Percentiles rank a stretch among this genome's conserved stretches.
These are phyloP conservation scores for Uloborus plumipes DNA, from an alignment of 2,888 invertebrate species.

Conservation along the genomic window DNA sequence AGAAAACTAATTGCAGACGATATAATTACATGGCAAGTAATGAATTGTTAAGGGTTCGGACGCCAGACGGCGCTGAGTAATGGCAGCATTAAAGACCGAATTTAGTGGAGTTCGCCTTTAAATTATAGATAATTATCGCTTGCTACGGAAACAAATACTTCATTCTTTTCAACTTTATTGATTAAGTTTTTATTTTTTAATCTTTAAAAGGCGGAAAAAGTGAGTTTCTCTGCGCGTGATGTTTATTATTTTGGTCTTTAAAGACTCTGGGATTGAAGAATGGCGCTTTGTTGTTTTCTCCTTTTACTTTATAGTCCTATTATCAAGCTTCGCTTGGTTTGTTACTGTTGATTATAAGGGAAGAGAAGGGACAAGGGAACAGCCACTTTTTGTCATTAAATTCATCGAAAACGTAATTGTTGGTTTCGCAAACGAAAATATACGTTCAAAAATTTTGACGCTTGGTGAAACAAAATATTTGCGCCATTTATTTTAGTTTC, in stretches of 20 bases:
- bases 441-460: slow-evolving; percentile 24
- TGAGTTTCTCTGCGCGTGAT: slow-evolving; percentile 5
- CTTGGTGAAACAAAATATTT: slow-evolving; percentile 18
- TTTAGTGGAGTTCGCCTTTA: slow-evolving; percentile 41
- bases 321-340: slow-evolving; percentile 47
- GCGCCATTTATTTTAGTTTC: too few species aligned
- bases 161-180: slow-evolving; percentile 60
- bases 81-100: slow-evolving; percentile 43
- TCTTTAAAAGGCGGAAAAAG: slow-evolving; percentile 30
- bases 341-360: slow-evolving; percentile 42
- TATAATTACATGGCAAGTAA: slow-evolving; percentile 57
- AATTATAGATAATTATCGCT: slow-evolving; percentile 63
- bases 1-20: slow-evolving; percentile 56
- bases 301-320: slow-evolving; percentile 30
- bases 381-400: slow-evolving; percentile 3
- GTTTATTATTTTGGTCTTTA: slow-evolving; percentile 30
- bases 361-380: slow-evolving; percentile 6
- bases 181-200: slow-evolving; percentile 38
- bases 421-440: slow-evolving; percentile 21
- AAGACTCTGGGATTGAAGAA: neutral
- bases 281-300: slow-evolving; percentile 31
- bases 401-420: slow-evolving; percentile 6
- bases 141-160: slow-evolving; percentile 62
- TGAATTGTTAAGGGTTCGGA: slow-evolving; percentile 62
- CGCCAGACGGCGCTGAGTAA: slow-evolving; percentile 58